These are phyloP conservation scores for Pluvialis apricaria DNA, from an alignment of 2,113 vertebrate genomes.

Conservation along the genomic window DNA sequence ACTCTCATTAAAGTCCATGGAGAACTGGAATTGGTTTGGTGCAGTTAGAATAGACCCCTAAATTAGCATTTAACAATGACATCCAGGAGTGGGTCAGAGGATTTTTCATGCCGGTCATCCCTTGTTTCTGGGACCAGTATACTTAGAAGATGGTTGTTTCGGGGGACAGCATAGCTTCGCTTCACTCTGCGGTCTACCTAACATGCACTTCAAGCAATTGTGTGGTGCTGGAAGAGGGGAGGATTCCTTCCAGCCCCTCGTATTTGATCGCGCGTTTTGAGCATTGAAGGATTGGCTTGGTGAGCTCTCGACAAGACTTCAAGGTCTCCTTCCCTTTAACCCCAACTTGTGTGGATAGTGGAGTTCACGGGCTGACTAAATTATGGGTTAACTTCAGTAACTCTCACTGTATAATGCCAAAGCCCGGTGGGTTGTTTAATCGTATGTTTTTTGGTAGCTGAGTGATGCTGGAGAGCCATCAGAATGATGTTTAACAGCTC, in stretches of 20 bases:
- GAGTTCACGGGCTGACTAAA: neutral
- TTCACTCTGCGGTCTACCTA: neutral
- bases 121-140: neutral
- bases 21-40: neutral
- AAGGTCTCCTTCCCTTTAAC: neutral
- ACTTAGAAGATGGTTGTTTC: neutral
- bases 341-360: neutral
- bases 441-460: neutral
- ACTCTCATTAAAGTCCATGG: neutral
- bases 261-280: neutral
- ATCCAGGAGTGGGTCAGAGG: neutral
- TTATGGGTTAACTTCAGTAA: neutral
- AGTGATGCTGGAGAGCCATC: neutral
- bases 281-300: neutral
- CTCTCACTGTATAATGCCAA: neutral
- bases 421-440: neutral
- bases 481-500: neutral
- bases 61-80: neutral
- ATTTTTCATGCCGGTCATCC: neutral
- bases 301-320: neutral
- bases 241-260: neutral
- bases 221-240: neutral
- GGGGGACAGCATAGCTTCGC: accelerated
- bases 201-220: accelerated
- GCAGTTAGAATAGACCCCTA: neutral